Evolutionary conservation across 1,140 invertebrate genomes (phyloP).

Genomic region (Phocides pigmalion): DNA sequence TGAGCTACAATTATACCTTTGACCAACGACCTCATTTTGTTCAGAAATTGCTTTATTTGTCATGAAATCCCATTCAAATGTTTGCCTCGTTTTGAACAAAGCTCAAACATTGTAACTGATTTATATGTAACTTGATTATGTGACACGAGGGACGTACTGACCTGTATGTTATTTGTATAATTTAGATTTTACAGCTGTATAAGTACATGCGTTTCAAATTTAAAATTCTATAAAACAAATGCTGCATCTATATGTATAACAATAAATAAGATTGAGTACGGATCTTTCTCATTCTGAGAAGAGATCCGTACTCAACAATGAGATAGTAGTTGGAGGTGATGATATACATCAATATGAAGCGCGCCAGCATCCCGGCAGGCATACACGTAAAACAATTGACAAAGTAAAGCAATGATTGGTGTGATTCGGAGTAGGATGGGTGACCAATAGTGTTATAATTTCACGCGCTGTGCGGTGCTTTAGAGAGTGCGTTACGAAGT

Average conservation of each 20-base stretch:
- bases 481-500: too few species aligned
- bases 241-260: background rate
- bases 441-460: too few species aligned
- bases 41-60: conserved; percentile 22
- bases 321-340: too few species aligned
- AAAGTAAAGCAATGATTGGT: too few species aligned
- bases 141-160: conserved; percentile 16
- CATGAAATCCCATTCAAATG: conserved; percentile 8
- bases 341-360: too few species aligned
- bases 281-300: too few species aligned
- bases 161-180: conserved; percentile 15
- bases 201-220: conserved; percentile 23
- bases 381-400: too few species aligned
- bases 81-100: conserved; percentile 26
- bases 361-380: too few species aligned
- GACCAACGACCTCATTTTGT: conserved; percentile 22
- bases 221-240: conserved; percentile 27
- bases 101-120: conserved; percentile 33
- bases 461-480: too few species aligned
- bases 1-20: conserved; percentile 8
- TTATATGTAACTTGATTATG: conserved; percentile 32
- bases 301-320: too few species aligned
- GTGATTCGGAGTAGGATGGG: too few species aligned
- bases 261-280: too few species aligned
- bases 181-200: conserved; percentile 6